A percentile compares a stretch with the other conserved stretches of the same genome.
Evolutionary conservation across 2,113 vertebrate genomes (phyloP).

Genomic region (Lepus europaeus): DNA sequence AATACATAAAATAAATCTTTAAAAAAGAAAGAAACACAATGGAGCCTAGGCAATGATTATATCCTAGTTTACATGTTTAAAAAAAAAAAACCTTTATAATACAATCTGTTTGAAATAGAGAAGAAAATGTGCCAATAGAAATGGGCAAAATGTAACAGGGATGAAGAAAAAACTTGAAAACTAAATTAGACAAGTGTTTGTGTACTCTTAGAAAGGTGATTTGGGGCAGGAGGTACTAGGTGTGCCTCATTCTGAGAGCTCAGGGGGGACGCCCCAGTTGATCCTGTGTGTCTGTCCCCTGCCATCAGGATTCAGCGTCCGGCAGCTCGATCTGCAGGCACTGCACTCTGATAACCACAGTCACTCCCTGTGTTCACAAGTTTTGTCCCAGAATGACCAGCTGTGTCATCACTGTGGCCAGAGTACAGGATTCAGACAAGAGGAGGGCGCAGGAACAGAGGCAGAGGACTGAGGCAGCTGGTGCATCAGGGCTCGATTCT

Average conservation of each 20-base stretch:
- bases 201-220: not conserved
- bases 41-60: not conserved
- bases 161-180: not conserved
- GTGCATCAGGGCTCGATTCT: too few species aligned
- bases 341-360: not conserved
- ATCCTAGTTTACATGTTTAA: not conserved
- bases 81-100: not conserved
- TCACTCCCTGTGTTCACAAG: not conserved
- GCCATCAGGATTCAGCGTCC: not conserved
- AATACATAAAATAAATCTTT: too few species aligned
- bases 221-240: not conserved
- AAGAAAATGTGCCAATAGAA: constrained; percentile 11
- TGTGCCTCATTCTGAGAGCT: not conserved
- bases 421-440: too few species aligned
- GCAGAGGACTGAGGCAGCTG: too few species aligned
- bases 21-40: too few species aligned
- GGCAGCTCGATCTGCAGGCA: not conserved
- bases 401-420: not conserved
- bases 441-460: too few species aligned
- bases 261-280: not conserved
- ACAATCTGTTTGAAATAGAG: not conserved
- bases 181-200: not conserved
- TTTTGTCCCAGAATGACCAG: not conserved
- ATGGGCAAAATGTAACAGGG: not conserved
- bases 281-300: not conserved